phyloP scores from a whole-genome alignment of 1,140 invertebrate species.

The Sitodiplosis mosellana region DNA sequence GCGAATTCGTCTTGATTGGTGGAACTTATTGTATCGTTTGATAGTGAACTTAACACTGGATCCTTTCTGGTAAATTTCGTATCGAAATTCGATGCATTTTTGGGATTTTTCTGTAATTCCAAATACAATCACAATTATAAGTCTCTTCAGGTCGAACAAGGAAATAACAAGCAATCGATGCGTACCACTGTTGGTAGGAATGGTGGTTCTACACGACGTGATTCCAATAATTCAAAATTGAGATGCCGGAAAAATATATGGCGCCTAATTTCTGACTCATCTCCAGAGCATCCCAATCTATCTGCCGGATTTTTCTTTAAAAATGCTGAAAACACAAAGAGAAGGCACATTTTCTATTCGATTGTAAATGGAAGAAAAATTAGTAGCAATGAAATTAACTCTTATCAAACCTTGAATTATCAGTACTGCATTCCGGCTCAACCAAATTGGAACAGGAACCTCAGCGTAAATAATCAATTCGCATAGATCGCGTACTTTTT shows the following conservation, averaged over 20 bases:
- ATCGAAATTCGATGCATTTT: slow-evolving; percentile 97
- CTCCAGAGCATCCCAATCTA: slow-evolving; percentile 77
- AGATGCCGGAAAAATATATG: slow-evolving; percentile 93
- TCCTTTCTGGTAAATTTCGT: slow-evolving; percentile 98
- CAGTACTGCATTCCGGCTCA: slow-evolving; percentile 88
- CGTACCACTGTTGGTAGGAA: slow-evolving; percentile 97
- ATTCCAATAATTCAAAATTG: slow-evolving; percentile 89
- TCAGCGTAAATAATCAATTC: slow-evolving; percentile 97
- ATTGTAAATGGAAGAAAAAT: no score
- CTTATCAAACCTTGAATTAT: slow-evolving; percentile 69
- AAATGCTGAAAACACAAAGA: slow-evolving; percentile 43
- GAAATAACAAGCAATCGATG: slow-evolving; percentile 9
- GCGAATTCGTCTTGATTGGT: slow-evolving; percentile 94
- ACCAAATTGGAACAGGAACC: slow-evolving; percentile 95
- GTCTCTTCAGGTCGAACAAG: not conserved
- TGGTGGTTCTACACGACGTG: slow-evolving; percentile 79
- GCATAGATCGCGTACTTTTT: slow-evolving; percentile 98
- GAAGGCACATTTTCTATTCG: no score
- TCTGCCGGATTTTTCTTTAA: slow-evolving; percentile 96
- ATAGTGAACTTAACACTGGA: slow-evolving; percentile 84
- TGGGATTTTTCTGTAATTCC: slow-evolving; percentile 79
- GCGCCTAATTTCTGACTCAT: slow-evolving; percentile 59
- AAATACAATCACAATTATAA: not conserved
- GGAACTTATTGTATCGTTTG: slow-evolving; percentile 69
- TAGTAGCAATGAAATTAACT: no score